Conservation (phyloP, 2,888 invertebrate genomes). For the Sceliomorpha sp. region DNA sequence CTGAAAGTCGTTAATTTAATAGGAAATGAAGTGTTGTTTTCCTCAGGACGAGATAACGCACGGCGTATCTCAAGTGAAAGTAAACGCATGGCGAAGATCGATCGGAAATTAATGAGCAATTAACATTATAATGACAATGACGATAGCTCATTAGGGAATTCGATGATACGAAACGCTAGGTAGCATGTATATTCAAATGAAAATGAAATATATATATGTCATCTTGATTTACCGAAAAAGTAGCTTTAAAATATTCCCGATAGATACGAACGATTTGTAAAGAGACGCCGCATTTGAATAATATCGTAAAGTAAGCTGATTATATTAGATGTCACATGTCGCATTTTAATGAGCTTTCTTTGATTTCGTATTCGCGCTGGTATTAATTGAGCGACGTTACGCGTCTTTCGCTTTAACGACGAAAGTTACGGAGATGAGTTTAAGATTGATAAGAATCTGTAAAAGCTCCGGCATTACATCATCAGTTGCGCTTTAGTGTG, state of each 20-base stretch:
- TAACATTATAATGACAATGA: constrained; percentile 31
- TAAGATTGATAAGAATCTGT: constrained; percentile 22
- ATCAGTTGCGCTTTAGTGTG: constrained; percentile 18
- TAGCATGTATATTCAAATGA: constrained; percentile 12
- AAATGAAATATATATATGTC: constrained; percentile 26
- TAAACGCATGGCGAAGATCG: constrained; percentile 19
- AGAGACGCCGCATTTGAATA: no score
- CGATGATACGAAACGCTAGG: constrained; percentile 7
- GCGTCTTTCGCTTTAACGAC: no score
- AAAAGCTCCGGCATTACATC: constrained; percentile 19
- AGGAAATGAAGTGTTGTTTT: constrained; percentile 3
- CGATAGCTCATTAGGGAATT: constrained; percentile 9
- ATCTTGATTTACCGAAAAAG: constrained; percentile 14
- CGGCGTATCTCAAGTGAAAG: constrained; percentile 24
- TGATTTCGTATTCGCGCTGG: neutral
- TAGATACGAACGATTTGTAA: no score
- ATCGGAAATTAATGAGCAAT: constrained; percentile 40
- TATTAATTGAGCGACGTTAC: constrained; percentile 12
- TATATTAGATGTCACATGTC: constrained; percentile 22
- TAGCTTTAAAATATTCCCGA: neutral
- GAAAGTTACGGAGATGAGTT: neutral
- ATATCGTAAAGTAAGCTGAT: constrained; percentile 9
- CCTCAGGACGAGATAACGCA: neutral
- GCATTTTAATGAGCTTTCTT: constrained; percentile 18
- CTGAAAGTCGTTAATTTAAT: constrained; percentile 10